Conservation (phyloP, 2,888 invertebrate species). For the Agrotis puta region DNA sequence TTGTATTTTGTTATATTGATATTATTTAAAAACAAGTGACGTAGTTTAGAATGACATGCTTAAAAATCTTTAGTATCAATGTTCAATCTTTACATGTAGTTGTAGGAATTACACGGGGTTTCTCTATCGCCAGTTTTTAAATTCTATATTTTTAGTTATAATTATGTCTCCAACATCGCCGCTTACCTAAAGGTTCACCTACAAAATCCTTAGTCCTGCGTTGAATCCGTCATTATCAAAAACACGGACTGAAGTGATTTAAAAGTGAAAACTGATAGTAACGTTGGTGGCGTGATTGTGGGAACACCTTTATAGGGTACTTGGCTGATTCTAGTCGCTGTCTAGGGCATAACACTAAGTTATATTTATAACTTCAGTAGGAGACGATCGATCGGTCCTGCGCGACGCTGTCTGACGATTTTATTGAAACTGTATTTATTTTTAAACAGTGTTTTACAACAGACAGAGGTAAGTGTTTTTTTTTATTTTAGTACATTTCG, state of each 20-base stretch:
- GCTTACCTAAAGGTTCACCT: not conserved
- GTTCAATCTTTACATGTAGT: not conserved
- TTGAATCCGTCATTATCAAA: too few species aligned
- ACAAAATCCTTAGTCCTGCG: not conserved
- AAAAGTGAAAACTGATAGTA: slow-evolving; percentile 7
- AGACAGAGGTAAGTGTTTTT: not conserved
- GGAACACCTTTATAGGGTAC: not conserved
- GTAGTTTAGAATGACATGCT: too few species aligned
- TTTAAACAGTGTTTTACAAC: not conserved
- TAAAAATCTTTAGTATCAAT: too few species aligned
- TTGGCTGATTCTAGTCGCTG: slow-evolving; percentile 4
- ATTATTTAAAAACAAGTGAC: not conserved
- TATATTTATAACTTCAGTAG: slow-evolving; percentile 2
- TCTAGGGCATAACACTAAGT: not conserved
- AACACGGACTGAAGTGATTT: not conserved
- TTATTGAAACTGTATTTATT: not conserved
- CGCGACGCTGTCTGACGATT: too few species aligned
- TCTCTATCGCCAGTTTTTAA: not conserved
- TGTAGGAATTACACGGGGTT: not conserved
- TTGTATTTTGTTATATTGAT: not conserved
- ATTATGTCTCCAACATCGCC: not conserved
- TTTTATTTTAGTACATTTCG: not conserved
- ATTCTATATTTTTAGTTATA: too few species aligned
- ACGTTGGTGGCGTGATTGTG: not conserved
- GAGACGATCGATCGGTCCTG: slow-evolving; percentile 6